These are phyloP conservation scores for Merluccius polli DNA, from an alignment of 2,797 vertebrate genomes.

Conservation along the genomic window DNA sequence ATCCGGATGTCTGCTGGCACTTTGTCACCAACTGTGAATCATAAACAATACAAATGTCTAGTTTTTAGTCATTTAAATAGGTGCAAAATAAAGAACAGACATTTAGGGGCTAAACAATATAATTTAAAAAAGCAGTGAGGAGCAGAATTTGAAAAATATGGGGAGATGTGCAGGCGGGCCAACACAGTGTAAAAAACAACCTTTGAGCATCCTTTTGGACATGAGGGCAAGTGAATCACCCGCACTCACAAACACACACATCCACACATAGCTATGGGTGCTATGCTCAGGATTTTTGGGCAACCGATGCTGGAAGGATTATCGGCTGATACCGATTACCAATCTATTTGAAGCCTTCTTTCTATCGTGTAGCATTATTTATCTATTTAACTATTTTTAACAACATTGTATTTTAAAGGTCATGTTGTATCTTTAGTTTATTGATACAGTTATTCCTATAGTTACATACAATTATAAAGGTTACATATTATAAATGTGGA, in stretches of 20 bases:
- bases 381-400: too few relatives aligned
- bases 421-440: too few relatives aligned
- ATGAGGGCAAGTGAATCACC: conserved; percentile 7
- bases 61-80: conserved; percentile 16
- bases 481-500: too few relatives aligned
- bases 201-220: not conserved
- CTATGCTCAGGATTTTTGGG: too few relatives aligned
- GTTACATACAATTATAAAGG: too few relatives aligned
- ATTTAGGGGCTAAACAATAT: not conserved
- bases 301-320: too few relatives aligned
- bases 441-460: too few relatives aligned
- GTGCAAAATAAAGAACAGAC: not conserved
- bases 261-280: too few relatives aligned
- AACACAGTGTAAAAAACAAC: not conserved
- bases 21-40: conserved; percentile 92
- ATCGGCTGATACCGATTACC: too few relatives aligned
- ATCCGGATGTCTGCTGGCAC: conserved; percentile 97
- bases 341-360: too few relatives aligned
- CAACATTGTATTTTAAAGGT: too few relatives aligned
- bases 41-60: conserved; percentile 22
- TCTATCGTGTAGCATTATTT: too few relatives aligned
- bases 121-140: not conserved
- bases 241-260: conserved; percentile 21
- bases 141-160: not conserved
- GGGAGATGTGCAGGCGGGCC: not conserved